Percentiles rank a stretch among this genome's conserved stretches.
phyloP scores from a whole-genome alignment of 2,888 invertebrate species.

The Oegoconia quadripuncta region DNA sequence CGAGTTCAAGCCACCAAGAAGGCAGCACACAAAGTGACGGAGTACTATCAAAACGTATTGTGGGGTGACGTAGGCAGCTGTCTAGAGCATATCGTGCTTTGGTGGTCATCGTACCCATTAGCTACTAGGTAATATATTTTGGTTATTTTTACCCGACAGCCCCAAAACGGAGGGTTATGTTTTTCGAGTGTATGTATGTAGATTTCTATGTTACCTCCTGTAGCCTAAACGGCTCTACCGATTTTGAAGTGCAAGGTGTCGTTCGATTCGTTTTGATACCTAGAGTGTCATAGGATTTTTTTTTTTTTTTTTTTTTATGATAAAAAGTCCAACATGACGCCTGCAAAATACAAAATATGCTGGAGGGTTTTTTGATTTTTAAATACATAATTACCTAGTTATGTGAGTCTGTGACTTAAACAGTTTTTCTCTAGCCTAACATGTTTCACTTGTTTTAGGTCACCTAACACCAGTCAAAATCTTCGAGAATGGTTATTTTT shows the following conservation, averaged over 20 bases:
- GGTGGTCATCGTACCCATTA: slow-evolving; percentile 89
- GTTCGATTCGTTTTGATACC: too few relatives aligned
- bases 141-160: background rate
- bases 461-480: slow-evolving; percentile 82
- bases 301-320: too few relatives aligned
- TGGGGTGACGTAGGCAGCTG: slow-evolving; percentile 91
- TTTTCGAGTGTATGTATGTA: too few relatives aligned
- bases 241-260: background rate
- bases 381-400: too few relatives aligned
- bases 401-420: too few relatives aligned
- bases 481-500: slow-evolving; percentile 81
- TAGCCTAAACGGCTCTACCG: slow-evolving; percentile 1
- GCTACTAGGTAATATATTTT: slow-evolving; percentile 71
- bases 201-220: background rate
- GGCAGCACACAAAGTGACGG: slow-evolving; percentile 81
- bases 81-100: slow-evolving; percentile 88
- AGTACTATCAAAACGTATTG: slow-evolving; percentile 85
- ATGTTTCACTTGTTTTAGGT: slow-evolving; percentile 46
- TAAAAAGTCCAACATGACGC: too few relatives aligned
- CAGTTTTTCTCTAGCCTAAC: too few relatives aligned
- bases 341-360: too few relatives aligned
- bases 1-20: slow-evolving; percentile 78
- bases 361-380: too few relatives aligned
- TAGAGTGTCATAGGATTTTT: too few relatives aligned
- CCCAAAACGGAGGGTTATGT: too few relatives aligned